phyloP scores from a whole-genome alignment of 1,140 invertebrate genomes.

The Cherax quadricarinatus region DNA sequence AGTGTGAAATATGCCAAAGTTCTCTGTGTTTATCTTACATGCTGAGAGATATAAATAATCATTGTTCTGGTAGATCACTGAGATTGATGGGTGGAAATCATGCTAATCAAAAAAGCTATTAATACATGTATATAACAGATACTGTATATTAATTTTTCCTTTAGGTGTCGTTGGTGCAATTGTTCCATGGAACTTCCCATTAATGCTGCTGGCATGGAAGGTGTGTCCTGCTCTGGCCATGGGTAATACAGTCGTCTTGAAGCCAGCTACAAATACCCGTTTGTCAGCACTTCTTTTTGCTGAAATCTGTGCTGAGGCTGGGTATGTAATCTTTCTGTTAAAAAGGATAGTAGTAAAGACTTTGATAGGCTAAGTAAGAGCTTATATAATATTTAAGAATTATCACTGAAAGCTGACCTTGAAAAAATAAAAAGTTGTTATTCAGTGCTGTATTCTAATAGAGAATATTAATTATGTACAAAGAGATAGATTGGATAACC shows the following conservation, averaged over 20 bases:
- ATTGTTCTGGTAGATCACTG: no score
- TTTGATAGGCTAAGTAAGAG: no score
- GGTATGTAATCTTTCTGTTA: constrained; percentile 53
- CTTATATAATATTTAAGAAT: no score
- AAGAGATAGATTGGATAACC: no score
- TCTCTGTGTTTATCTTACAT: no score
- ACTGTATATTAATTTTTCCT: background rate
- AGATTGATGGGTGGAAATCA: background rate
- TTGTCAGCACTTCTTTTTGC: constrained; percentile 73
- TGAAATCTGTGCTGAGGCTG: constrained; percentile 73
- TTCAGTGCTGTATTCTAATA: no score
- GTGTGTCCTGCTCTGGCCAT: constrained; percentile 79
- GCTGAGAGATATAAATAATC: no score
- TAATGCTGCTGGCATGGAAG: constrained; percentile 82
- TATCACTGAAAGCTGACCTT: no score
- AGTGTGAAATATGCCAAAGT: no score
- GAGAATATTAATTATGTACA: no score
- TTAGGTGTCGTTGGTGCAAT: constrained; percentile 78
- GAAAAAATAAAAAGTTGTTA: no score
- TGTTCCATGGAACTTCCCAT: constrained; percentile 81
- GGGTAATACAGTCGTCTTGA: constrained; percentile 75
- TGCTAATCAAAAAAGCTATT: background rate
- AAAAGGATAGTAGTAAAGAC: no score
- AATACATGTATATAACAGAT: background rate
- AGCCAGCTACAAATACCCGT: constrained; percentile 73